Evolutionary conservation across 35 echinoderm and acorn worm species (phyloP).

Genomic region (Amphiura filiformis): DNA sequence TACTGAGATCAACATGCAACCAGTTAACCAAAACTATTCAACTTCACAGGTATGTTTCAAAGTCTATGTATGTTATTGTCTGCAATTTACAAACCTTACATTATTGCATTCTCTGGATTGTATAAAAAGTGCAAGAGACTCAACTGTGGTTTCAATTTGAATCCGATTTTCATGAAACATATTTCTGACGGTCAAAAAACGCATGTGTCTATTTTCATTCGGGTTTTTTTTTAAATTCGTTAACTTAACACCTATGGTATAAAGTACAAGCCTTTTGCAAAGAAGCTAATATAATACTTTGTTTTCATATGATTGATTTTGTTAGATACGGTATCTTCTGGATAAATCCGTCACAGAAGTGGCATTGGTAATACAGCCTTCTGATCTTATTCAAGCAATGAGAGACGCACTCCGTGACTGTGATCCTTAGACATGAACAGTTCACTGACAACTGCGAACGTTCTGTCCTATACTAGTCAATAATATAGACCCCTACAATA

Average conservation of each 20-base stretch:
- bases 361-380: not conserved
- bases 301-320: not conserved
- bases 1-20: not conserved
- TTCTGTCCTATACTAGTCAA: too few relatives aligned
- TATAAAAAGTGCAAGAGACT: not conserved
- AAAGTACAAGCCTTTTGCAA: too few relatives aligned
- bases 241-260: too few relatives aligned
- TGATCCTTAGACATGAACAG: too few relatives aligned
- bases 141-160: not conserved
- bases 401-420: not conserved
- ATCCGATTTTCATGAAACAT: not conserved
- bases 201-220: too few relatives aligned
- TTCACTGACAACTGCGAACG: too few relatives aligned
- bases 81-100: not conserved
- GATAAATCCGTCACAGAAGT: not conserved
- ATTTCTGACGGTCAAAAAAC: not conserved
- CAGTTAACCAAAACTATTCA: not conserved
- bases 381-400: not conserved
- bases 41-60: not conserved
- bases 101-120: not conserved
- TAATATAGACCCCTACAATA: too few relatives aligned
- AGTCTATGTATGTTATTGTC: not conserved
- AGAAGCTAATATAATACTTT: not conserved
- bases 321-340: not conserved
- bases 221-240: too few relatives aligned